Base-by-base conservation (phyloP, 2,888 invertebrate species). In the Drosophila percnosoma region DNA sequence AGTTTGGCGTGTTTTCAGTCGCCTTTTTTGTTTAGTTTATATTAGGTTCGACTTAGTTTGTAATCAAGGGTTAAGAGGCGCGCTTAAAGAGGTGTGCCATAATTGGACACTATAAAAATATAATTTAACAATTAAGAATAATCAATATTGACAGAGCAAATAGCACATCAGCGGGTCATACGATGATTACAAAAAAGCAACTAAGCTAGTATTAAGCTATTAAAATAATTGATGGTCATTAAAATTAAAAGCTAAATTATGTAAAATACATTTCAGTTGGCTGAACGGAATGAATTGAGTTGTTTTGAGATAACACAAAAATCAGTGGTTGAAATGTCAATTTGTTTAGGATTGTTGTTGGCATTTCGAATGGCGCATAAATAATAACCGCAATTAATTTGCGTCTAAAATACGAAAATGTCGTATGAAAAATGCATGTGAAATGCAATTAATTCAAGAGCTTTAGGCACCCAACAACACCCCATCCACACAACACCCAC, bases 401-500 rank as follows among this genome's bases (percentile, higher is more conserved):
- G 57, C 57, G 62, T 64, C 82, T 70, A 74, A 87, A 84, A 73
- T 78, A 78, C 75, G 52, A 73, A 73, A 77, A 69, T 71, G 70
- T 51, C 74, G 38, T 59, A 72, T 79, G 76, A 79, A 84, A 81
- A 79, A 68, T 83, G 69, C 73, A 87, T 84, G 89, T 62, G 87
- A 87, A 89, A 79, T 84, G 87, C 85, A 85, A 89, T 85, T 87
- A 85, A 85, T 89, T 87, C 77, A 73, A 84, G 73, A 84, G 84
- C 71, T 54, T 55, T 60, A 73, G 61, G 57, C 24, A 15, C 8
- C 24, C 24, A 45, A 27, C 8, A 45, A 45, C 45, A 15, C 27
- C 24, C 15, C 45, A 27, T 15, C 24, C 24, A 45, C 45, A 75
- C 40, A 59, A 27, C 64, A 65, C 36, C 33, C 18, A 21, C 49